Evolutionary conservation across 2,888 invertebrate genomes (phyloP).

Genomic region (Amblyjoppa proteus): DNA sequence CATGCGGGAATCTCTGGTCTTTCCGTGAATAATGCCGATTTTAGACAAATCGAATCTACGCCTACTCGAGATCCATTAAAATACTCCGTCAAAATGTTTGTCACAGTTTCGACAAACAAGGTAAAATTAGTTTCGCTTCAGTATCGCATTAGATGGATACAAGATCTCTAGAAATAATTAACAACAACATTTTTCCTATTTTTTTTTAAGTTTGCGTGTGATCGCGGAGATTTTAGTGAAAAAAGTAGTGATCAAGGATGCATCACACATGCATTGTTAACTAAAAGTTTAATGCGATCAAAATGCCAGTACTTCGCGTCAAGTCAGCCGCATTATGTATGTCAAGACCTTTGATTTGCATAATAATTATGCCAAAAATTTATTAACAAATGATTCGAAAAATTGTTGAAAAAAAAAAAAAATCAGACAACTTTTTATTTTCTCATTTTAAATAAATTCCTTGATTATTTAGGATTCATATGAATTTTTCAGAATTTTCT

Average conservation of each 20-base stretch:
- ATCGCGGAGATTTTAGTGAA: background rate
- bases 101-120: background rate
- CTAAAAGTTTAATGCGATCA: no score
- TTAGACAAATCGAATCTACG: background rate
- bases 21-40: background rate
- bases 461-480: no score
- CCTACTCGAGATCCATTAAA: background rate
- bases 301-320: no score
- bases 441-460: no score
- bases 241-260: background rate
- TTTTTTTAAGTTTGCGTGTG: background rate
- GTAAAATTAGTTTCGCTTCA: background rate
- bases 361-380: no score
- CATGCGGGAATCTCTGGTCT: conserved; percentile 13
- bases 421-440: no score
- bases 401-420: no score
- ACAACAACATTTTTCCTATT: background rate
- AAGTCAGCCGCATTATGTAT: no score
- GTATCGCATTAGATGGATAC: background rate
- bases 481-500: no score
- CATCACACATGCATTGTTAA: no score
- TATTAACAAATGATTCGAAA: no score
- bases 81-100: background rate
- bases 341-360: no score
- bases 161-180: background rate